Conservation (phyloP, 2,797 vertebrate species). For the Macrochelys suwanniensis region DNA sequence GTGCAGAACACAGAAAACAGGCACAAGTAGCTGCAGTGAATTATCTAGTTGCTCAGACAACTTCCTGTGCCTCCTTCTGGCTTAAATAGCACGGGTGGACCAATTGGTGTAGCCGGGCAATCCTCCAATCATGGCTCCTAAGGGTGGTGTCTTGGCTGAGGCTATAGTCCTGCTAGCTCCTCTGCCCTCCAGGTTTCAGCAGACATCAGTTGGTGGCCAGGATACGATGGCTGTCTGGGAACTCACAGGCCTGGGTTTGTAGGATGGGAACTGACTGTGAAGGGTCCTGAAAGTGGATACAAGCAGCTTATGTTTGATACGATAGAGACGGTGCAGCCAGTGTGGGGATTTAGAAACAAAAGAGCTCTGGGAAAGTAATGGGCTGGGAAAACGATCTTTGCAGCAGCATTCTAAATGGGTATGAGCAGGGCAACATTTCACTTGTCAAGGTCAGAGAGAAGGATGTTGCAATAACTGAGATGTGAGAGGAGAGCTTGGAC, state of each 20-base stretch:
- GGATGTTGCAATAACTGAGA: neutral
- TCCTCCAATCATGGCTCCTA: neutral
- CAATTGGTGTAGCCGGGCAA: neutral
- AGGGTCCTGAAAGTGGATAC: neutral
- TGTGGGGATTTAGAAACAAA: neutral
- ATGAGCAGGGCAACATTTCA: neutral
- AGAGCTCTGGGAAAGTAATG: neutral
- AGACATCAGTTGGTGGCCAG: neutral
- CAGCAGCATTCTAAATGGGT: no score
- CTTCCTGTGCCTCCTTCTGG: neutral
- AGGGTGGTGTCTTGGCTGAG: neutral
- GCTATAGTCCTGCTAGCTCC: neutral
- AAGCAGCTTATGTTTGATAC: neutral
- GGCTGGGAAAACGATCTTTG: neutral
- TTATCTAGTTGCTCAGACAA: neutral
- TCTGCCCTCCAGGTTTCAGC: neutral
- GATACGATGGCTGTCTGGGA: neutral
- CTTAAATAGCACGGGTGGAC: neutral
- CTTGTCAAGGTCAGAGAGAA: neutral
- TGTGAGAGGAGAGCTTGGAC: neutral
- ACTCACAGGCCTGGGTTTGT: neutral
- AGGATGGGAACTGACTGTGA: neutral
- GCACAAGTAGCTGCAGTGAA: neutral
- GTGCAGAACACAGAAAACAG: neutral
- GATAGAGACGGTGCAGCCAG: neutral